Evolutionary conservation across 2,888 invertebrate genomes (phyloP), one percentile per base, ranked within the genome.

Genomic region (Spilarctia lutea): DNA sequence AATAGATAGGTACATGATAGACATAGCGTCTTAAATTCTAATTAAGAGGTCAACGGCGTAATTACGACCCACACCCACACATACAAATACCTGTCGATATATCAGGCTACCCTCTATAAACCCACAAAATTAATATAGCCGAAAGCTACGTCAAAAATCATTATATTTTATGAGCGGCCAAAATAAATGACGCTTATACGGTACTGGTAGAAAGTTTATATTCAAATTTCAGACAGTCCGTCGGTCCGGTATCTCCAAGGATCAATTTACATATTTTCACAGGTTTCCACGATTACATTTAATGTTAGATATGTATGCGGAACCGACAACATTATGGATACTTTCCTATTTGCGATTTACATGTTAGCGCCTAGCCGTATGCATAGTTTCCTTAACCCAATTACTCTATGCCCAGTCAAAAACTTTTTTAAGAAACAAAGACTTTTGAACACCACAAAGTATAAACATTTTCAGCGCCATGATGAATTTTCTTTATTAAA

Each of bases 221-320:
- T 96, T 96, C 94, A 95, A 95, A 96, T 95, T 94, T 93, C 89
- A 91, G 90, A 91, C 91, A 91, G 93, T 91, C 93, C 91, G 93
- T 88, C 92, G 91, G 94, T 93, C 94, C 94, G 92, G 89, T 94
- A 94, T 94, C 95, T 96, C 95, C 88, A 90, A 94, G 95, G 95
- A 94, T 94, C 95, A 94, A 96, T 96, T 95, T 96, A 94, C 95
- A 96, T 96, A 95, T 95, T 94, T 94, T 94, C 94, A 93, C 94
- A 94, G 94, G 95, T 94, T 94, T 93, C 93, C 90, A 87, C 91
- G 91, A 91, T 93, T 91, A 92, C 91, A 89, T 91, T 92, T 91
- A 91, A 91, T 90, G 90, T 91, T 90, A 87, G 87, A 90, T 91
- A 85, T 87, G 87, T 89, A 86, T 85, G 83, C 85, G 88, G 85